These are phyloP conservation scores for Hirtodrosophila histrioides DNA, from an alignment of 2,888 invertebrate species.

Conservation along the genomic window DNA sequence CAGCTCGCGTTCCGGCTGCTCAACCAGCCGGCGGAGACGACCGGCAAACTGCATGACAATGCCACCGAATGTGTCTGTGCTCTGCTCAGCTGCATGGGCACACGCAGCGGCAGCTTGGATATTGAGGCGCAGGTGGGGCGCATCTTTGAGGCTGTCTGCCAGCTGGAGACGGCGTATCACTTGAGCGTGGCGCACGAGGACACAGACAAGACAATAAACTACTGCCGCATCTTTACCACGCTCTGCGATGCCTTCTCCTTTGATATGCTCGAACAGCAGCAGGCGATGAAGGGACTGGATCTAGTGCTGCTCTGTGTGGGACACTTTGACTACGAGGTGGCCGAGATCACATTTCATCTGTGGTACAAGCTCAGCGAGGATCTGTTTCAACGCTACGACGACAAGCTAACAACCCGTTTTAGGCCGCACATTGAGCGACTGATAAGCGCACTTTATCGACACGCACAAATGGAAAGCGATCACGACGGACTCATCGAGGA, in stretches of 20 bases:
- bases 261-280: slow-evolving; percentile 89
- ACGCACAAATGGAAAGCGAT: slow-evolving; percentile 98
- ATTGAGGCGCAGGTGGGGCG: slow-evolving; percentile 87
- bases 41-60: slow-evolving; percentile 91
- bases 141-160: slow-evolving; percentile 92
- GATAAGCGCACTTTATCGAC: slow-evolving; percentile 94
- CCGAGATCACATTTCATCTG: slow-evolving; percentile 96
- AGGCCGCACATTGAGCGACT: slow-evolving; percentile 95
- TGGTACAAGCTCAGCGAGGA: slow-evolving; percentile 98
- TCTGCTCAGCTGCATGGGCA: slow-evolving; percentile 92
- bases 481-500: slow-evolving; percentile 94
- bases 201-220: slow-evolving; percentile 96
- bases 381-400: slow-evolving; percentile 94
- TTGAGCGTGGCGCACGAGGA: slow-evolving; percentile 96
- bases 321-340: slow-evolving; percentile 98
- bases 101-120: slow-evolving; percentile 87
- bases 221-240: slow-evolving; percentile 96
- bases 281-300: slow-evolving; percentile 91
- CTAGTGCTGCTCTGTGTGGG: slow-evolving; percentile 95
- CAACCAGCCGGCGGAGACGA: slow-evolving; percentile 86
- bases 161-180: slow-evolving; percentile 94
- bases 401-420: slow-evolving; percentile 92
- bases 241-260: slow-evolving; percentile 94
- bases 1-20: slow-evolving; percentile 90
- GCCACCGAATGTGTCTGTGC: slow-evolving; percentile 96